These are phyloP conservation scores for Patiria miniata DNA, from an alignment of 35 echinoderm and acorn worm species.

Conservation along the genomic window DNA sequence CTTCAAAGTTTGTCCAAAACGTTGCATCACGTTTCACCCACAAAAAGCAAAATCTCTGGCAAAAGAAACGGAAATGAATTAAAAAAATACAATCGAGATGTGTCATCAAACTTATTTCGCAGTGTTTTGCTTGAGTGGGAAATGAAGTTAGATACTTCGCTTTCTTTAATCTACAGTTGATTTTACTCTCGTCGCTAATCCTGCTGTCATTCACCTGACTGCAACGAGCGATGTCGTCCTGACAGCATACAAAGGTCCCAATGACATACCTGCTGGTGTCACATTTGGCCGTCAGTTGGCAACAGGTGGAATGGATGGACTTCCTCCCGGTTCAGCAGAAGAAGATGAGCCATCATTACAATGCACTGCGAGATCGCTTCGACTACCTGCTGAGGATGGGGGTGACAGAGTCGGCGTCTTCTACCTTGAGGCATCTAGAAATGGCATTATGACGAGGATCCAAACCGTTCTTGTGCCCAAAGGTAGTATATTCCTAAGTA, in stretches of 20 bases:
- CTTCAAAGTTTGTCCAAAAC: too few species aligned
- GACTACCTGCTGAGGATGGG: not conserved
- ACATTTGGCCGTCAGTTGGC: not conserved
- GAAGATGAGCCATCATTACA: not conserved
- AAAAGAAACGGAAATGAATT: too few species aligned
- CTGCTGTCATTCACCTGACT: not conserved
- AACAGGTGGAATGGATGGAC: not conserved
- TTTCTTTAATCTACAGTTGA: not conserved
- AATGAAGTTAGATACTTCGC: not conserved
- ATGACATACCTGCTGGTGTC: not conserved
- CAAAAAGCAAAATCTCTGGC: too few species aligned
- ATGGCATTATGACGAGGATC: not conserved
- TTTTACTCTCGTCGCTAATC: not conserved
- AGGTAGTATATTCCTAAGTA: not conserved
- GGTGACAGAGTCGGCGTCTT: not conserved
- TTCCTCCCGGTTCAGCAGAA: not conserved
- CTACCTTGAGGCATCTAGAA: not conserved
- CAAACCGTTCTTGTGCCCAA: not conserved
- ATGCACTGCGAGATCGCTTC: not conserved
- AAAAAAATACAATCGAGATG: too few species aligned
- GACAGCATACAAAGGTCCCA: not conserved
- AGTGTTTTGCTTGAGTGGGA: too few species aligned
- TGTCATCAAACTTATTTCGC: too few species aligned
- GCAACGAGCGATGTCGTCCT: not conserved
- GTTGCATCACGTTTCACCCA: too few species aligned